Evolutionary conservation across 2,888 invertebrate species (phyloP).

Genomic region (Hydriomena furcata): DNA sequence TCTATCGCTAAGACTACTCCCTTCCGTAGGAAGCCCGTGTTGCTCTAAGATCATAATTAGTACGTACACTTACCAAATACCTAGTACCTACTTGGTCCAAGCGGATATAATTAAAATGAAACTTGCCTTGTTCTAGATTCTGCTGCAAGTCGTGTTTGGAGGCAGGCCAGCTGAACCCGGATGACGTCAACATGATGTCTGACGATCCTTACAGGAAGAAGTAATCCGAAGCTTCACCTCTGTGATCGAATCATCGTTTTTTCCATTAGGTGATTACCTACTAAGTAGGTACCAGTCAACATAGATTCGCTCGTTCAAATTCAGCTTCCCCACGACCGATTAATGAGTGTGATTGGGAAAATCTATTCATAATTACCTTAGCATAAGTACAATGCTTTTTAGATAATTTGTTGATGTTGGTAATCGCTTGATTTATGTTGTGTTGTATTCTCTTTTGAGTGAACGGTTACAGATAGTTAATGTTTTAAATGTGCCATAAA

Average conservation of each 20-base stretch:
- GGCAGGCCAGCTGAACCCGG: slow-evolving; percentile 87
- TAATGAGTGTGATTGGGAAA: too few relatives aligned
- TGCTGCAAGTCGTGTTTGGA: slow-evolving; percentile 97
- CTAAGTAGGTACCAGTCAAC: too few relatives aligned
- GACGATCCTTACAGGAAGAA: slow-evolving; percentile 55
- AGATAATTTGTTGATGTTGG: background rate
- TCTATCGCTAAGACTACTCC: too few relatives aligned
- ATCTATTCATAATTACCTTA: too few relatives aligned
- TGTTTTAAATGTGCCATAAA: slow-evolving; percentile 36
- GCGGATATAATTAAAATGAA: too few relatives aligned
- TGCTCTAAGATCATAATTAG: too few relatives aligned
- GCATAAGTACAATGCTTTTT: too few relatives aligned
- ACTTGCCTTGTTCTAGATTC: slow-evolving; percentile 81
- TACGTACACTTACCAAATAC: too few relatives aligned
- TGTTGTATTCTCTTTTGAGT: background rate
- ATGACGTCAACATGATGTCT: slow-evolving; percentile 53
- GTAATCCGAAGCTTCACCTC: slow-evolving; percentile 33
- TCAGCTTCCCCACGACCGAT: too few relatives aligned
- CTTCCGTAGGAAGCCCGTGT: too few relatives aligned
- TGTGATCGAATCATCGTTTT: slow-evolving; percentile 14
- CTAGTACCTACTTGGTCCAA: too few relatives aligned
- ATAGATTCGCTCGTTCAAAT: too few relatives aligned
- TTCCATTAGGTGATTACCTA: background rate
- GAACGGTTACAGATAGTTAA: slow-evolving; percentile 10
- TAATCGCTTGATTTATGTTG: background rate